Conservation (phyloP, 2,888 invertebrate genomes). For the Melipona beecheii region DNA sequence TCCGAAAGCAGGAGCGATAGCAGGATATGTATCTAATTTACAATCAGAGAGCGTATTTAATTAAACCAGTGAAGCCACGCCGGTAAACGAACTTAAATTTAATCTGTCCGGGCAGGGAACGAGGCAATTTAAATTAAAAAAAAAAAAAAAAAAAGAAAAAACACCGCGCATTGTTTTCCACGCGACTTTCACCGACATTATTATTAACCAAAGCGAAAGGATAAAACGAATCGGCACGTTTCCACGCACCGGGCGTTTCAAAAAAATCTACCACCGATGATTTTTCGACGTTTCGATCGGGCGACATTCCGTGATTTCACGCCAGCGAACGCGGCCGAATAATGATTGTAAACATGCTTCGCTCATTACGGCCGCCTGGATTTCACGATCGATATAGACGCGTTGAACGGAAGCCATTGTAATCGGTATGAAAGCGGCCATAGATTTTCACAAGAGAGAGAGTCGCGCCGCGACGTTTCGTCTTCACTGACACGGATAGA, state of each 20-base stretch:
- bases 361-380: slow-evolving; percentile 47
- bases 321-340: background rate
- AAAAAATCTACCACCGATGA: too few species aligned
- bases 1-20: too few species aligned
- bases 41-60: slow-evolving; percentile 1
- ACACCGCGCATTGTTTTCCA: background rate
- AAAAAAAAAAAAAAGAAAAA: background rate
- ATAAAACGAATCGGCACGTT: background rate
- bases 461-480: slow-evolving; percentile 68
- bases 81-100: slow-evolving; percentile 8
- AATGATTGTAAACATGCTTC: slow-evolving; percentile 34
- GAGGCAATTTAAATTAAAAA: slow-evolving; percentile 11
- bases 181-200: background rate
- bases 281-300: too few species aligned
- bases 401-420: slow-evolving; percentile 68
- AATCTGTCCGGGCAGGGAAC: background rate
- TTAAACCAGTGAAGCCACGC: background rate
- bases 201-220: background rate
- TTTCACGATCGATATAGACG: slow-evolving; percentile 61
- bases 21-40: background rate
- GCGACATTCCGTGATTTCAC: background rate
- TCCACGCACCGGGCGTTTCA: background rate
- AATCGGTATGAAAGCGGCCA: slow-evolving; percentile 69
- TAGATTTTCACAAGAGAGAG: slow-evolving; percentile 72
- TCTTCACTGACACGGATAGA: slow-evolving; percentile 71